Percentiles rank a stretch among this genome's conserved stretches.
Evolutionary conservation across 2,797 vertebrate species (phyloP).

Genomic region (Orestias chungarensis): DNA sequence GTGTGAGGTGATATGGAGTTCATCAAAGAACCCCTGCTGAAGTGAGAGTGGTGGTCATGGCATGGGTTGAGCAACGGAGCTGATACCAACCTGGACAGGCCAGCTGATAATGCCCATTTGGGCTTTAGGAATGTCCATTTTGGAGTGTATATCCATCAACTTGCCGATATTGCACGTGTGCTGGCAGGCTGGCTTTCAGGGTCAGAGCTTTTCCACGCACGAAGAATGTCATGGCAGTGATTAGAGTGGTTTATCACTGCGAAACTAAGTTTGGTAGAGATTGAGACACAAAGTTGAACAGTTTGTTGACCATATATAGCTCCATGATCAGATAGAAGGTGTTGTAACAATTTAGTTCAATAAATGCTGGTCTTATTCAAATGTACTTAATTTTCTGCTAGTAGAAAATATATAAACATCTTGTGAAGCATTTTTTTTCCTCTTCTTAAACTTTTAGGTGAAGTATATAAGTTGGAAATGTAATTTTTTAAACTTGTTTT

Average conservation of each 20-base stretch:
- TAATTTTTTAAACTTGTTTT: not conserved
- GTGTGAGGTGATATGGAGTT: slow-evolving; percentile 48
- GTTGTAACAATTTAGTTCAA: not conserved
- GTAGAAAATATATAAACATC: not conserved
- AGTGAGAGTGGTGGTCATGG: slow-evolving; percentile 54
- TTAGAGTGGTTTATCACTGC: not conserved
- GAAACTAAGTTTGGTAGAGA: slow-evolving; percentile 12
- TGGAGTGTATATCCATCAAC: slow-evolving; percentile 15
- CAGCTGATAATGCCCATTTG: slow-evolving; percentile 48
- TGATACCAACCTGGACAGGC: slow-evolving; percentile 47
- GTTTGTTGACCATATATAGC: not conserved
- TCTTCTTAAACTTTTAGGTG: not conserved
- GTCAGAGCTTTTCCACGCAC: slow-evolving; percentile 5
- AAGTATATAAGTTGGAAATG: not conserved
- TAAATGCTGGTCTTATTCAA: not conserved
- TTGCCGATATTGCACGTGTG: slow-evolving; percentile 22
- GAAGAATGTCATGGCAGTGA: slow-evolving; percentile 10
- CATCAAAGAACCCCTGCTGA: slow-evolving; percentile 47
- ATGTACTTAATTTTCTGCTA: not conserved
- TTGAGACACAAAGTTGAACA: slow-evolving; percentile 1
- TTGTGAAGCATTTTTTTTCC: not conserved
- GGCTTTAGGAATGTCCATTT: slow-evolving; percentile 46
- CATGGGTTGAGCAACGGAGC: slow-evolving; percentile 26
- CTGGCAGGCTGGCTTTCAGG: slow-evolving; percentile 3
- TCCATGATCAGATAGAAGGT: not conserved